A percentile compares a stretch with the other conserved stretches of the same genome.
Evolutionary conservation across 2,888 invertebrate genomes (phyloP).

Genomic region (Pimpla rufipes): DNA sequence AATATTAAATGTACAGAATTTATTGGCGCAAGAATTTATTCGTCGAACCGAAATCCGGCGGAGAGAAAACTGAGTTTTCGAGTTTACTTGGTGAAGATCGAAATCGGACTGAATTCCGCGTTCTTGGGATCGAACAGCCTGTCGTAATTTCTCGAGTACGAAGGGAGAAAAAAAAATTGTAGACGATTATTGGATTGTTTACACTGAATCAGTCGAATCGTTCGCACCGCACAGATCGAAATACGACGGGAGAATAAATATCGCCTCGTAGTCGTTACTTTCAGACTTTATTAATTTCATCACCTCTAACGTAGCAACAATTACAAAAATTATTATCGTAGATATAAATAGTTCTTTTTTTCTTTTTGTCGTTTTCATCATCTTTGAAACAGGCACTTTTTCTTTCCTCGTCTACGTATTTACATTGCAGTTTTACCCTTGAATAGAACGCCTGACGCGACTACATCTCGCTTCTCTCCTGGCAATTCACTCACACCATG

Average conservation of each 20-base stretch:
- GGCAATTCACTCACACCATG: conserved; percentile 29
- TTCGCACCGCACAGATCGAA: not conserved
- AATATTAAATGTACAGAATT: not conserved
- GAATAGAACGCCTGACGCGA: conserved; percentile 59
- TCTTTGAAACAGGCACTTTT: conserved; percentile 67
- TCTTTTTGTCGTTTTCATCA: conserved; percentile 45
- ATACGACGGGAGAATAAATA: not conserved
- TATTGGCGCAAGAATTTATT: not conserved
- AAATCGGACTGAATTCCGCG: not conserved
- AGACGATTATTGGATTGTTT: not conserved
- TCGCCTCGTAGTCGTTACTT: conserved; percentile 54
- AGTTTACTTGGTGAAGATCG: no score
- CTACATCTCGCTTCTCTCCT: conserved; percentile 7
- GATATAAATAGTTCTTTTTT: conserved; percentile 63
- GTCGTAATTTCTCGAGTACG: not conserved
- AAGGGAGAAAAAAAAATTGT: not conserved
- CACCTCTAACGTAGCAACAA: conserved; percentile 74
- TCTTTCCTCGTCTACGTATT: conserved; percentile 53
- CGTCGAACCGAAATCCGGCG: not conserved
- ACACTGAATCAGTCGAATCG: not conserved
- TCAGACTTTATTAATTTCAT: conserved; percentile 73
- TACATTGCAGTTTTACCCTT: conserved; percentile 66
- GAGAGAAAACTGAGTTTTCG: not conserved
- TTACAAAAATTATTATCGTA: conserved; percentile 80
- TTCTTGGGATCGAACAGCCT: not conserved